These are phyloP conservation scores for Melanotaenia maccullochi DNA, from an alignment of 2,797 vertebrate genomes.

Conservation along the genomic window DNA sequence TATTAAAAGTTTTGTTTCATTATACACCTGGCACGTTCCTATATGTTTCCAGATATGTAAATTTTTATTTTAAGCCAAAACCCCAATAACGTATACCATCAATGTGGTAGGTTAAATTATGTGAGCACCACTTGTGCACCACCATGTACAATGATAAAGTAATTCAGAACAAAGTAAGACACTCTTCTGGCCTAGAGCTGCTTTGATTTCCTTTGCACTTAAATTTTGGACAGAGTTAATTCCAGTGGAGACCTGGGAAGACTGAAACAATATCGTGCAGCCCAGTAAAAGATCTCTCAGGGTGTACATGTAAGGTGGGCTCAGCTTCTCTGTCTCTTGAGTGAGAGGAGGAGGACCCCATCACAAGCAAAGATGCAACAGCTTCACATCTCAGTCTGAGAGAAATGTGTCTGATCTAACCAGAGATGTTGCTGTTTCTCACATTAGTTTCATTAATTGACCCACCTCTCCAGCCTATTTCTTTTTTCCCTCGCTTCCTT, in stretches of 20 bases:
- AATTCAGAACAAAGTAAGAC: not conserved
- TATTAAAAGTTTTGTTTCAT: not conserved
- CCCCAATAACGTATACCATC: not conserved
- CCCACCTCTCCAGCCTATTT: not conserved
- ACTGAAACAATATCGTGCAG: not conserved
- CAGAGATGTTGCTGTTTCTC: not conserved
- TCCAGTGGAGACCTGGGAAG: not conserved
- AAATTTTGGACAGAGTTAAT: constrained; percentile 20
- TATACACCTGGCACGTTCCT: not conserved
- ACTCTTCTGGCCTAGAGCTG: not conserved
- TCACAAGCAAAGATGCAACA: not conserved
- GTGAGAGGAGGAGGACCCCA: not conserved
- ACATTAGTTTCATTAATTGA: not conserved
- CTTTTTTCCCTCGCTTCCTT: not conserved
- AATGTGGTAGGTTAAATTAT: no score
- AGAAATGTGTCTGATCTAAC: not conserved
- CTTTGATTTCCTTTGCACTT: constrained; percentile 18
- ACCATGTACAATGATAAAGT: not conserved
- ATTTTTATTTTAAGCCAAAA: not conserved
- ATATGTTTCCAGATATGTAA: not conserved
- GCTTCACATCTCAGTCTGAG: not conserved
- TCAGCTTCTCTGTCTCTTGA: not conserved
- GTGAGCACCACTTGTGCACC: no score
- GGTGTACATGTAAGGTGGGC: not conserved
- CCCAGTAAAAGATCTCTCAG: not conserved